phyloP scores from a whole-genome alignment of 2,888 invertebrate genomes.

The Sphecodes monilicornis region DNA sequence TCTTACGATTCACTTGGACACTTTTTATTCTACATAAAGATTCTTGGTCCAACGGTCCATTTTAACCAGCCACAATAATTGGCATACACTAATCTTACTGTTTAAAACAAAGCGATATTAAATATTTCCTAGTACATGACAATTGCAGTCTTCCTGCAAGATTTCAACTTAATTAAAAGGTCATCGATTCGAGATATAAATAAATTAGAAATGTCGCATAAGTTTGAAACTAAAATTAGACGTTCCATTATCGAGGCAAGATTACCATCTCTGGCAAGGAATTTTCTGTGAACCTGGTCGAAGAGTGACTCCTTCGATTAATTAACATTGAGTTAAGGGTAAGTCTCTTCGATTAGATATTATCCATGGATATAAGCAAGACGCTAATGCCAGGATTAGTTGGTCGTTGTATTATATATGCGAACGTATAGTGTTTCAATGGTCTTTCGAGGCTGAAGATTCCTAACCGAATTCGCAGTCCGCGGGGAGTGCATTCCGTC shows the following conservation, averaged over 20 bases:
- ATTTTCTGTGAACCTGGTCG: neutral
- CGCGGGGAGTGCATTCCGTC: neutral
- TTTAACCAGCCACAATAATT: too few species aligned
- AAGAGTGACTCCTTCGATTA: neutral
- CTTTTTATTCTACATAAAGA: too few species aligned
- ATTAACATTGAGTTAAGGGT: neutral
- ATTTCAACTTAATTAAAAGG: too few species aligned
- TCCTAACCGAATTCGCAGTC: conserved; percentile 3
- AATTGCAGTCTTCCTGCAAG: too few species aligned
- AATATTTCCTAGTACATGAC: too few species aligned
- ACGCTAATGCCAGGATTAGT: neutral
- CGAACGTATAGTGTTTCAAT: neutral
- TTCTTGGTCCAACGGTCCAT: too few species aligned
- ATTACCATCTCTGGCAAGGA: neutral
- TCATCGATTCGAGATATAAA: too few species aligned
- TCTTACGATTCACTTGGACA: too few species aligned
- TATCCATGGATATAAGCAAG: neutral
- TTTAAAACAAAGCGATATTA: too few species aligned
- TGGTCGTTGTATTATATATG: neutral
- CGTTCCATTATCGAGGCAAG: neutral
- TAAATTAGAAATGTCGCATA: too few species aligned
- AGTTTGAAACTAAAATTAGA: neutral
- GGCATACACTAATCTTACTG: too few species aligned
- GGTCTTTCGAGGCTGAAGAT: neutral
- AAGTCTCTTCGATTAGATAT: neutral